phyloP scores from a whole-genome alignment of 2,888 invertebrate genomes.

The Meta bourneti region DNA sequence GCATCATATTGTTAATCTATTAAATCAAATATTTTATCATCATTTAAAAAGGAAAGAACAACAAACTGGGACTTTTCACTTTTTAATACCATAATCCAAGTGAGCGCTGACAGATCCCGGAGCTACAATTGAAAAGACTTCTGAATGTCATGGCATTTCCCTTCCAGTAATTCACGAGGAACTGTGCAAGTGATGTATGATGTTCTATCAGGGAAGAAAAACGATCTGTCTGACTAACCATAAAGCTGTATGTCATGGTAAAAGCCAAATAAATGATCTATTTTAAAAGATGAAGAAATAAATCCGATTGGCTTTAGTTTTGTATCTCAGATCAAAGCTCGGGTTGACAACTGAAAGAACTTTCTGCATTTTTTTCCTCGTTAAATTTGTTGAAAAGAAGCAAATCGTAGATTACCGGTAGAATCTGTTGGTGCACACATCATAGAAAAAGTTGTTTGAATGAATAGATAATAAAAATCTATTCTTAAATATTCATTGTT shows the following conservation, averaged over 20 bases:
- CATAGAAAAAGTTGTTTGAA: no score
- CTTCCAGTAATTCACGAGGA: conserved; percentile 12
- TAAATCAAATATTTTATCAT: no score
- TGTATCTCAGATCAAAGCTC: background rate
- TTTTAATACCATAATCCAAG: no score
- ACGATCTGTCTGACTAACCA: conserved; percentile 27
- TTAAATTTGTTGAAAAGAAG: background rate
- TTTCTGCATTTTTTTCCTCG: background rate
- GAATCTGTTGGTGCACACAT: no score
- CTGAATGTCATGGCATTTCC: conserved; percentile 8
- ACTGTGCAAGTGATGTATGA: conserved; percentile 30
- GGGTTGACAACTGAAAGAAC: background rate
- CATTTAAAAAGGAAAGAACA: no score
- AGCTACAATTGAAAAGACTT: conserved; percentile 14
- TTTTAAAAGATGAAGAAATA: conserved; percentile 14
- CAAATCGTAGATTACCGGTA: no score
- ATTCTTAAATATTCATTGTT: no score
- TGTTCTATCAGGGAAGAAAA: conserved; percentile 27
- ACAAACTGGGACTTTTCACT: no score
- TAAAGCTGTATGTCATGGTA: conserved; percentile 23
- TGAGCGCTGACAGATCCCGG: background rate
- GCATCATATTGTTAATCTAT: no score
- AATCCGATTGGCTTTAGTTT: background rate
- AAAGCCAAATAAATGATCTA: conserved; percentile 21
- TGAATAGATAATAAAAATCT: no score